phyloP scores from a whole-genome alignment of 2,113 vertebrate species.

The Chrysemys picta region DNA sequence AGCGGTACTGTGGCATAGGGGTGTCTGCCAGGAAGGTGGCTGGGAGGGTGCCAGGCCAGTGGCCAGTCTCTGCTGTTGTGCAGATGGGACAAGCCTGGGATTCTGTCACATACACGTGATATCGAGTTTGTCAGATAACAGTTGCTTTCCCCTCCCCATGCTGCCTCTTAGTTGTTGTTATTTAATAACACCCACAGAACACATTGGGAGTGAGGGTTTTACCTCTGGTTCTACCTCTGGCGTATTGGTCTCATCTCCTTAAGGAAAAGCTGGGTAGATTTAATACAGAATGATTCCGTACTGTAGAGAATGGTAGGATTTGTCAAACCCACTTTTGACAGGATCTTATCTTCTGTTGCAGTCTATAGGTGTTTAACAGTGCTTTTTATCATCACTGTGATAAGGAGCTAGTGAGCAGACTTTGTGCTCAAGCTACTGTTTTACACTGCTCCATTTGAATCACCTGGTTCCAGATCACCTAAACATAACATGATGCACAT shows the following conservation, averaged over 20 bases:
- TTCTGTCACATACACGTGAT: background rate
- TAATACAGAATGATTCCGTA: background rate
- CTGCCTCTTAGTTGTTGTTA: background rate
- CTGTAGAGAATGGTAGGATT: background rate
- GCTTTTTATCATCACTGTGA: background rate
- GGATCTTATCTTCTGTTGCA: background rate
- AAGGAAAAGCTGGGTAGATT: background rate
- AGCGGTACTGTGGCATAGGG: too few species aligned
- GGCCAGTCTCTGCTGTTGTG: background rate
- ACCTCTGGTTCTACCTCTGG: background rate
- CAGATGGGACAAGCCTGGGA: background rate
- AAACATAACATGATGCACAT: background rate
- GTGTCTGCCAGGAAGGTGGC: too few species aligned
- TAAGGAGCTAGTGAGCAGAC: background rate
- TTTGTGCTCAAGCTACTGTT: background rate
- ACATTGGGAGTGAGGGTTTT: background rate
- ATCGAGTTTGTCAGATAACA: background rate
- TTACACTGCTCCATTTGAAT: background rate
- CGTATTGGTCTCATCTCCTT: background rate
- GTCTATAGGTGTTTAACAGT: background rate
- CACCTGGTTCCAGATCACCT: background rate
- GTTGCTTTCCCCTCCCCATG: background rate
- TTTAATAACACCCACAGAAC: background rate
- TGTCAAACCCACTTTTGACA: background rate
- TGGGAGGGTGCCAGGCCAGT: background rate